A percentile compares a stretch with the other conserved stretches of the same genome.
phyloP scores from a whole-genome alignment of 2,113 vertebrate species.

The Sinocyclocheilus anshuiensis region DNA sequence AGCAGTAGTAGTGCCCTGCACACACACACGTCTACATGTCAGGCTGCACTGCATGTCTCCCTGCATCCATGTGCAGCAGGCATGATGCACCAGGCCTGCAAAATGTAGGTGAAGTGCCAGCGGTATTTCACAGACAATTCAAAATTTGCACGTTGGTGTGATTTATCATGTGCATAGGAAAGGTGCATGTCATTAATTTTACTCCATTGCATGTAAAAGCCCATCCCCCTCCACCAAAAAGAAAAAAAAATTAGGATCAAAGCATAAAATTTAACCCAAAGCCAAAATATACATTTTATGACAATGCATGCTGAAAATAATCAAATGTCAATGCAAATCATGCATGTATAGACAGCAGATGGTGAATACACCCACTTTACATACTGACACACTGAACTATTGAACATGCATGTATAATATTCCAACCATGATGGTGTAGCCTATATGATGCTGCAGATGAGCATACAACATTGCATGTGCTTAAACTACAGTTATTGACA shows the following conservation, averaged over 20 bases:
- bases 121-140: background rate
- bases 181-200: constrained; percentile 11
- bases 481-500: background rate
- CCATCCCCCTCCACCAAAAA: background rate
- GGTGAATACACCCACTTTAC: constrained; percentile 14
- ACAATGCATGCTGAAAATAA: background rate
- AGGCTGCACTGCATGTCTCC: constrained; percentile 41
- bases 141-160: background rate
- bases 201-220: background rate
- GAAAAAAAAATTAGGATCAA: background rate
- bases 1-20: constrained; percentile 2
- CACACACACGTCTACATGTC: constrained; percentile 22
- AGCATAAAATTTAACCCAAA: background rate
- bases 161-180: constrained; percentile 32
- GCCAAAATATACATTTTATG: background rate
- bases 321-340: background rate
- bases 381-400: constrained; percentile 52
- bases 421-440: background rate
- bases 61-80: constrained; percentile 43
- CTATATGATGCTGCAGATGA: constrained; percentile 9
- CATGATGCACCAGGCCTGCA: constrained; percentile 25
- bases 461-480: background rate
- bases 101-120: constrained; percentile 42
- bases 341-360: background rate
- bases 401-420: constrained; percentile 38